phyloP scores from a whole-genome alignment of 2,888 invertebrate genomes.

The Aproaerema taeniolella region DNA sequence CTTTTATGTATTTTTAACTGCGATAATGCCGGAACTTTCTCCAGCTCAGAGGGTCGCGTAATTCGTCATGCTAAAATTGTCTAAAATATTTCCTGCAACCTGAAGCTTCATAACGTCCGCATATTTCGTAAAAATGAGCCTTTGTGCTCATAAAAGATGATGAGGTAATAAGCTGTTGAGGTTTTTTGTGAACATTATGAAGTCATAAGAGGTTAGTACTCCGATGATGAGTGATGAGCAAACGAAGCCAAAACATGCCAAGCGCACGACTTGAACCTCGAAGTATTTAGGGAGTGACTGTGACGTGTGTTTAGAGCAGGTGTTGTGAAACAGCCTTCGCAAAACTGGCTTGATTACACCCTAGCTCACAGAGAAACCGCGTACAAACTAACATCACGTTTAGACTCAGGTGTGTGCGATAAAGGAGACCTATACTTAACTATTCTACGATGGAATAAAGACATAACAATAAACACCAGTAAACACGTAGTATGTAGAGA shows the following conservation, averaged over 20 bases:
- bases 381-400: too few relatives aligned
- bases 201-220: too few relatives aligned
- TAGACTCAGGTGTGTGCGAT: too few relatives aligned
- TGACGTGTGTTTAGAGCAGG: neutral
- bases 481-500: neutral
- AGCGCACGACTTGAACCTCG: too few relatives aligned
- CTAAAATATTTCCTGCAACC: conserved; percentile 6
- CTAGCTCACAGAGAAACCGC: neutral
- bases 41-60: conserved; percentile 1
- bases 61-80: conserved; percentile 7
- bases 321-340: neutral
- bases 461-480: too few relatives aligned
- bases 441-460: neutral
- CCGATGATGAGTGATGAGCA: too few relatives aligned
- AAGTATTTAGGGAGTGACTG: neutral
- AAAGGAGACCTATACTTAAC: neutral
- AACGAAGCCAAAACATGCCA: too few relatives aligned
- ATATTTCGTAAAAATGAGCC: conserved; percentile 8
- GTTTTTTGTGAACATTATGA: too few relatives aligned
- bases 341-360: neutral
- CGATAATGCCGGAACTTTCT: conserved; percentile 13
- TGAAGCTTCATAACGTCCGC: conserved; percentile 11
- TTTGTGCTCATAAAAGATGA: neutral
- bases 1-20: conserved; percentile 16
- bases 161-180: neutral